Conservation (phyloP, 2,888 invertebrate genomes). For the Clivina fossor region DNA sequence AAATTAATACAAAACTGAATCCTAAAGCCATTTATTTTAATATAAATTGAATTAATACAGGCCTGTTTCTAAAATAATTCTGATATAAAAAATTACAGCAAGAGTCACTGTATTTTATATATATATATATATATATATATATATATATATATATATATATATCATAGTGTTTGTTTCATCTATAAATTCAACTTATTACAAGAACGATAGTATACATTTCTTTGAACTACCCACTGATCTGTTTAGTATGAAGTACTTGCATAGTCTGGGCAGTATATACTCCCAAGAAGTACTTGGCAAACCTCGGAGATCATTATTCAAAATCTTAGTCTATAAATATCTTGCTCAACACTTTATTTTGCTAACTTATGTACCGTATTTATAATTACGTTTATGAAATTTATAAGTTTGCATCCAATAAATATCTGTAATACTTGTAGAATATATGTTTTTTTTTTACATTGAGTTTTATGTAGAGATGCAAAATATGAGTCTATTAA, state of each 20-base stretch:
- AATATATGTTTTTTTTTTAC: no score
- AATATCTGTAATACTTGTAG: no score
- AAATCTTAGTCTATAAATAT: conserved; percentile 14
- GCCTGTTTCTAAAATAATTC: no score
- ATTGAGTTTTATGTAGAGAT: no score
- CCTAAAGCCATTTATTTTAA: no score
- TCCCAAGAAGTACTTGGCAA: conserved; percentile 1
- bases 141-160: conserved; percentile 9
- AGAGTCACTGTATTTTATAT: no score
- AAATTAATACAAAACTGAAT: no score
- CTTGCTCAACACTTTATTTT: conserved; percentile 14
- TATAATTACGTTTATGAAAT: no score
- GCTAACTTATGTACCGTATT: conserved; percentile 13
- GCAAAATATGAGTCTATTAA: no score
- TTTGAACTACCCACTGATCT: conserved; percentile 20
- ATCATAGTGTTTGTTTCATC: conserved; percentile 16
- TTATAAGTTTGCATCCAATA: no score
- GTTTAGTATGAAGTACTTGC: not conserved
- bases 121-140: conserved; percentile 8
- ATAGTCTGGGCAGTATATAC: not conserved
- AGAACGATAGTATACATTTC: conserved; percentile 9
- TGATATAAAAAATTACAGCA: no score
- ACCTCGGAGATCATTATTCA: conserved; percentile 12
- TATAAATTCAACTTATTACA: conserved; percentile 27
- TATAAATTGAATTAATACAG: no score